Percentiles rank a stretch among this genome's conserved stretches.
phyloP scores from a whole-genome alignment of 2,797 vertebrate genomes.

The Gobio occitaniae region DNA sequence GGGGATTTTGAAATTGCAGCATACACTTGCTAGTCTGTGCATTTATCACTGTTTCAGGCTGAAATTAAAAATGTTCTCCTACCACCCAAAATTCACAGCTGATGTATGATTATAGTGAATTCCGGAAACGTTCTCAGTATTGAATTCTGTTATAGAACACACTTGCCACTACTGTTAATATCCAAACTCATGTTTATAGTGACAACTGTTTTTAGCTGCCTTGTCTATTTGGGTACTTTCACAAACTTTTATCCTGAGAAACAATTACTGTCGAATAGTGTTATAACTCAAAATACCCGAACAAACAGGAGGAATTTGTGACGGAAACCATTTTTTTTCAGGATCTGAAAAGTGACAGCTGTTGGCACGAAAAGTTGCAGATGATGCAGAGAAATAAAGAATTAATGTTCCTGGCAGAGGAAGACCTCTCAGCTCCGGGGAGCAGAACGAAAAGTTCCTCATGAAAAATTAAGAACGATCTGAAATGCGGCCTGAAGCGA shows the following conservation, averaged over 20 bases:
- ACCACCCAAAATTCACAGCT: neutral
- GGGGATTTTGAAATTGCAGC: neutral
- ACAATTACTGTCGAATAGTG: neutral
- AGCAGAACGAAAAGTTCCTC: constrained; percentile 73
- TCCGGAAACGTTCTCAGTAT: too few species aligned
- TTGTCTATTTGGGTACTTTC: neutral
- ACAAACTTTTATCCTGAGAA: neutral
- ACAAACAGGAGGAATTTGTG: constrained; percentile 63
- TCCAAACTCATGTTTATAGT: neutral
- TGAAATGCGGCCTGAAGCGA: constrained; percentile 52
- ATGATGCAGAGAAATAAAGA: constrained; percentile 74
- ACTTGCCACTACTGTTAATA: neutral
- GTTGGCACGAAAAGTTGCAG: constrained; percentile 55
- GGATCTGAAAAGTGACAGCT: constrained; percentile 68
- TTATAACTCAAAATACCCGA: constrained; percentile 22
- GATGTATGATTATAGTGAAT: neutral
- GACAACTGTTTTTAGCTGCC: neutral
- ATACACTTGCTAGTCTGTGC: neutral
- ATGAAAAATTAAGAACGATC: constrained; percentile 75
- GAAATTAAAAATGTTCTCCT: neutral
- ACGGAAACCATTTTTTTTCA: constrained; percentile 65
- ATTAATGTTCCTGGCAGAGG: constrained; percentile 71
- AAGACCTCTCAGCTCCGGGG: constrained; percentile 66
- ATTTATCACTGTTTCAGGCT: neutral
- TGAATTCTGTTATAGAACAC: neutral